phyloP scores from a whole-genome alignment of 2,797 vertebrate species.

The Takifugu rubripes region DNA sequence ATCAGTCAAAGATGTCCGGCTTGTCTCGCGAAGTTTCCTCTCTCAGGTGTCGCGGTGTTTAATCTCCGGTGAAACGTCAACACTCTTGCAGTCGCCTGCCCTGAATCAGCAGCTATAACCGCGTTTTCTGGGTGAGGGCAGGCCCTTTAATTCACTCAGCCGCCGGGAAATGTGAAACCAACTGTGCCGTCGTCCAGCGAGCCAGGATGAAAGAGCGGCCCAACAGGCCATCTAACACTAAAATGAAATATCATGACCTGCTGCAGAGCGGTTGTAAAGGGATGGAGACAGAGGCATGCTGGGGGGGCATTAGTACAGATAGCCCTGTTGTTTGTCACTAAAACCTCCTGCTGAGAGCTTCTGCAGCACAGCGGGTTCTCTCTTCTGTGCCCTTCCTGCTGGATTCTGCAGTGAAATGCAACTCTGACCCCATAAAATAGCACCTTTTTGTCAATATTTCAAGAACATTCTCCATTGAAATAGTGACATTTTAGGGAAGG shows the following conservation, averaged over 20 bases:
- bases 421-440: no score
- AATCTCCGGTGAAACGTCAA: conserved; percentile 4
- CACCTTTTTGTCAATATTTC: not conserved
- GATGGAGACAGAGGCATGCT: conserved; percentile 46
- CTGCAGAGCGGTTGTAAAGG: conserved; percentile 48
- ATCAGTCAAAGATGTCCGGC: conserved; percentile 26
- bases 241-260: conserved; percentile 62
- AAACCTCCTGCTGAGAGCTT: conserved; percentile 34
- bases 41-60: conserved; percentile 9
- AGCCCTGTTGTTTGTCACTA: conserved; percentile 50
- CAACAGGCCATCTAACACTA: conserved; percentile 49
- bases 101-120: conserved; percentile 14
- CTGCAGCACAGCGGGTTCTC: conserved; percentile 20
- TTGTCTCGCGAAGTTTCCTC: conserved; percentile 1
- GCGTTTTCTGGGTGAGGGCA: conserved; percentile 14
- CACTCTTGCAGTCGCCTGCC: conserved; percentile 18
- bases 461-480: not conserved
- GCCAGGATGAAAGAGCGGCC: conserved; percentile 56
- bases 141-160: conserved; percentile 43
- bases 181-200: conserved; percentile 35
- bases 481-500: conserved; percentile 3
- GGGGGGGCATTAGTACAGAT: conserved; percentile 60
- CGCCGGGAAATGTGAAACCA: conserved; percentile 61
- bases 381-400: conserved; percentile 26
- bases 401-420: no score